Evolutionary conservation across 2,888 invertebrate species (phyloP), one percentile per base, ranked within the genome.

Genomic region (Ceriagrion tenellum): DNA sequence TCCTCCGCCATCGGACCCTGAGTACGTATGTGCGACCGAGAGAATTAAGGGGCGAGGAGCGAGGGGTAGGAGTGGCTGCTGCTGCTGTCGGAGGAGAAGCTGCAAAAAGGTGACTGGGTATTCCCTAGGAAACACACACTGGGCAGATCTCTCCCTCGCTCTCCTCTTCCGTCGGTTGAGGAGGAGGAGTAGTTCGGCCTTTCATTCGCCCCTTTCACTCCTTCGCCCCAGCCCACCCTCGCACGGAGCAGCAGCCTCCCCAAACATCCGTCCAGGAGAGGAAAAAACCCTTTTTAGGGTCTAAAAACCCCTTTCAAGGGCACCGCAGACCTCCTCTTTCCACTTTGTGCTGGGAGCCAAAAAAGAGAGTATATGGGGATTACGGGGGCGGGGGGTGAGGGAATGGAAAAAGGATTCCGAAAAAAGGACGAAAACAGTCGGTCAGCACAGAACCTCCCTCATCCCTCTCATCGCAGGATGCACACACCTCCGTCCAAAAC

Each of bases 251-350:
- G 81, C 81, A 81, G 81, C 81, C 81, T 81, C 81, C 81, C 81
- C 81, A 81, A 81, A 81, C 81, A 81, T 81, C 81, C 81, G 81
- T 81, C 81, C 26, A 16, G 35, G 69, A 20, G 69, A 35, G 81
- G 10, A 35, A 81, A 81, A 81, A 81, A 81, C 35, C 81, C 81
- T 35, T 81, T 81, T 81, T 35, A 8, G 81, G 81, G 35, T n/a
- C 16, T 12, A 81, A 81, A 81, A 35, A 35, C 81, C 81, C 81
- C n/a, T 81, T 81, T 81, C 81, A 81, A 81, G 81, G 81, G 35
- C 35, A 81, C 81, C 81, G 81, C 81, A 35, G 81, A 35, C 23
- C 26, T 4, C 35, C 81, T 81, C 69, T 47, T 47, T n/a, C 69
- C 69, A 26, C n/a, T 26, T 26, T 2, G 26, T n/a, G 69, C 18